Conservation (phyloP, 2,888 invertebrate genomes). For the Polydrusus cervinus region DNA sequence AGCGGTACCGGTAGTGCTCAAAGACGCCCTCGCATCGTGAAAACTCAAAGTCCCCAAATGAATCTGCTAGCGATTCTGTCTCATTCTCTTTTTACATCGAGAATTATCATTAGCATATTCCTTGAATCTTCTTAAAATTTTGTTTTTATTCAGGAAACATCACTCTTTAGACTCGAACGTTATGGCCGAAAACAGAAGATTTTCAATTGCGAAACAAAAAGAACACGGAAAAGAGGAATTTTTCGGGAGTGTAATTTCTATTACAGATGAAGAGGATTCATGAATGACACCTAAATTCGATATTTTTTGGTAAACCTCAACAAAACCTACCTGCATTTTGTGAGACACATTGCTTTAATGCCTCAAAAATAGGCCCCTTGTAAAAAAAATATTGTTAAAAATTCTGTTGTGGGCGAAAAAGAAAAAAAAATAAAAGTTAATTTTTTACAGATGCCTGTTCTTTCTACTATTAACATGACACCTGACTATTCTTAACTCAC, state of each 20-base stretch:
- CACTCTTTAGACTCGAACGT: slow-evolving; percentile 32
- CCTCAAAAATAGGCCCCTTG: neutral
- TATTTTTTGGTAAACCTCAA: neutral
- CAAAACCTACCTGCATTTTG: neutral
- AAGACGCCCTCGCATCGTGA: too few species aligned
- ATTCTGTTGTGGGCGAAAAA: neutral
- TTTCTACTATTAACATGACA: too few species aligned
- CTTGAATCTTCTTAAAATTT: neutral
- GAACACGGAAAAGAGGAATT: slow-evolving; percentile 58
- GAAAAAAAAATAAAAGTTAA: too few species aligned
- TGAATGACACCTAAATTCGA: slow-evolving; percentile 7
- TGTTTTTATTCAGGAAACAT: slow-evolving; percentile 19
- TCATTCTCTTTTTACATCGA: too few species aligned
- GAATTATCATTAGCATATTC: too few species aligned
- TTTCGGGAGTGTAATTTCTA: slow-evolving; percentile 69
- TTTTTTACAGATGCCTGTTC: too few species aligned
- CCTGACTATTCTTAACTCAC: too few species aligned
- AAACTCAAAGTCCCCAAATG: too few species aligned
- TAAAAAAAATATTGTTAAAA: neutral
- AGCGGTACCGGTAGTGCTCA: too few species aligned
- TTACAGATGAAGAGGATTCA: slow-evolving; percentile 66
- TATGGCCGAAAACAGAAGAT: slow-evolving; percentile 45
- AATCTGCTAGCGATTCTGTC: too few species aligned
- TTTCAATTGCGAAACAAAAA: slow-evolving; percentile 57
- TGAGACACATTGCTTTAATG: neutral